Evolutionary conservation across 2,113 vertebrate species (phyloP).

Genomic region (Vulpes vulpes): DNA sequence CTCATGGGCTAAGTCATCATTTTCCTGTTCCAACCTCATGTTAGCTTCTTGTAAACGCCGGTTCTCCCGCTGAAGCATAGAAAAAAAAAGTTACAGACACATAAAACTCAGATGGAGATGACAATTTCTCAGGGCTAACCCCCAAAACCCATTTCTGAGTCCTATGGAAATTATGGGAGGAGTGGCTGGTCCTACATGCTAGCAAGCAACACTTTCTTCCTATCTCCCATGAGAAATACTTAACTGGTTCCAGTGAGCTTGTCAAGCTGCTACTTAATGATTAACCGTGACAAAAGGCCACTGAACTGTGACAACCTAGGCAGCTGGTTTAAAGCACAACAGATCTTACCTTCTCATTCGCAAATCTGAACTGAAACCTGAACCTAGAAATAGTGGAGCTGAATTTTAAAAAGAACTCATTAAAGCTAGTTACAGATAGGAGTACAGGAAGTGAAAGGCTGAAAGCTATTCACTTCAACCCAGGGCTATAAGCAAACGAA

Average conservation of each 20-base stretch:
- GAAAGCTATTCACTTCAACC: background rate
- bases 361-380: conserved; percentile 54
- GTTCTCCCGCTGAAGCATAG: conserved; percentile 93
- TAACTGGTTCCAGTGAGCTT: background rate
- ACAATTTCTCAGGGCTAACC: background rate
- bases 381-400: background rate
- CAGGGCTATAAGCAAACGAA: conserved; percentile 68
- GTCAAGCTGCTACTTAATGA: background rate
- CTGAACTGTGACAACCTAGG: background rate
- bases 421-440: background rate
- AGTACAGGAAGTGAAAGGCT: background rate
- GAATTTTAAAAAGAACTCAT: background rate
- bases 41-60: conserved; percentile 98
- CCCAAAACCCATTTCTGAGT: background rate
- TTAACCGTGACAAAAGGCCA: background rate
- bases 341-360: conserved; percentile 42
- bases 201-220: background rate
- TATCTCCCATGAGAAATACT: conserved; percentile 16
- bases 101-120: background rate
- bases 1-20: conserved; percentile 98
- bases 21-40: conserved; percentile 99
- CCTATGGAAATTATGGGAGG: background rate
- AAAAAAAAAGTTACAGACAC: conserved; percentile 33
- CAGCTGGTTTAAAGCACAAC: conserved; percentile 3
- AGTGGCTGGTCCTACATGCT: background rate